Conservation (phyloP, 2,113 vertebrate genomes). For the Etia nguti region DNA sequence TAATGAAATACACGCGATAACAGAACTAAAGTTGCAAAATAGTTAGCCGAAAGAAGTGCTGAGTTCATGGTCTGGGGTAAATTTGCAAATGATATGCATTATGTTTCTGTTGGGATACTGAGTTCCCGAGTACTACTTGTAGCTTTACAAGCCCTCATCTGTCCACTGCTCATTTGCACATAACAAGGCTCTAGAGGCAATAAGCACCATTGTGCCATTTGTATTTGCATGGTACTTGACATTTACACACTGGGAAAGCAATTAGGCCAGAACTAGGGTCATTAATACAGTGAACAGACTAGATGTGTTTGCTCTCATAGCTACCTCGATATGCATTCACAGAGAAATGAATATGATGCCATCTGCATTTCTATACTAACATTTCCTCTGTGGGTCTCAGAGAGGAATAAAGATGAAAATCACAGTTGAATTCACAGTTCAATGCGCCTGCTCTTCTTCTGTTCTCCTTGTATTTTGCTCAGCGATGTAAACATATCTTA, state of each 20-base stretch:
- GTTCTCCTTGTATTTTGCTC: background rate
- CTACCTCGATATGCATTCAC: constrained; percentile 4
- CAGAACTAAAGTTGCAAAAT: background rate
- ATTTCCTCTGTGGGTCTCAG: background rate
- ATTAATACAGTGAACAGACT: constrained; percentile 40
- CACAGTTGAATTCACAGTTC: background rate
- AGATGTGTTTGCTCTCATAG: constrained; percentile 21
- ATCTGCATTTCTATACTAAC: background rate
- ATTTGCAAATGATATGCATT: background rate
- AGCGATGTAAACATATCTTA: background rate
- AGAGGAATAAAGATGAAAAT: background rate
- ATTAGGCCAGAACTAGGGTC: constrained; percentile 58
- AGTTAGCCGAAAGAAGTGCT: background rate
- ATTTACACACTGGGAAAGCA: constrained; percentile 63
- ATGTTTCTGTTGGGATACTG: background rate
- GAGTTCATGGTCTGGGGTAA: background rate
- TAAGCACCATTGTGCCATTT: constrained; percentile 40
- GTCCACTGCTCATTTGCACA: constrained; percentile 31
- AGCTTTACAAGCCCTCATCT: background rate
- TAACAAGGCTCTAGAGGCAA: constrained; percentile 43
- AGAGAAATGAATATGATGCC: background rate
- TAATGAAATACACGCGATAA: background rate
- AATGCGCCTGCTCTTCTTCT: background rate
- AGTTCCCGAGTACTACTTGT: constrained; percentile 25
- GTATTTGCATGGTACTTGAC: constrained; percentile 64